Evolutionary conservation across 2,113 vertebrate genomes (phyloP).

Genomic region (Psephotus haematonotus): DNA sequence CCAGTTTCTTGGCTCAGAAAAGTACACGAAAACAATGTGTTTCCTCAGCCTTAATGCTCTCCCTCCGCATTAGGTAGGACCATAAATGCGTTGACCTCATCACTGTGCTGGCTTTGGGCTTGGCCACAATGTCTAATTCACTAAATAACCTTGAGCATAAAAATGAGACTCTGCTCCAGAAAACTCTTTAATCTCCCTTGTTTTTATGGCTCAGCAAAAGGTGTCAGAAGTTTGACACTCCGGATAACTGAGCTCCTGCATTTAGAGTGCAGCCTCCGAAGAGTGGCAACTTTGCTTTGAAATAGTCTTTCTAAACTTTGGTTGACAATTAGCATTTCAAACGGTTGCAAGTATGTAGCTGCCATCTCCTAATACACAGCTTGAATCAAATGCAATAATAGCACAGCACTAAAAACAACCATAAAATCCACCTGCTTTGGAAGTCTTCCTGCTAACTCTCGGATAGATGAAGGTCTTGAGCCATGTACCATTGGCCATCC

Average conservation of each 20-base stretch:
- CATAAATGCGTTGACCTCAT: background rate
- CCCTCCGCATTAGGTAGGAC: accelerated
- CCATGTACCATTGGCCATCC: accelerated
- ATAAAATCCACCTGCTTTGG: background rate
- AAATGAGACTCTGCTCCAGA: conserved; percentile 36
- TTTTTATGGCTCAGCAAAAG: conserved; percentile 51
- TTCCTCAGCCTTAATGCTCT: background rate
- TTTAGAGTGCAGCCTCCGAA: conserved; percentile 49
- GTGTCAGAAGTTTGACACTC: conserved; percentile 54
- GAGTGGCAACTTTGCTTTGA: conserved; percentile 54
- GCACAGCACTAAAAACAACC: background rate
- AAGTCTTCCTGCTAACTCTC: background rate
- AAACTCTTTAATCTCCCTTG: conserved; percentile 58
- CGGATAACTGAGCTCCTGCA: conserved; percentile 50
- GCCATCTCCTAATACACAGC: conserved; percentile 37
- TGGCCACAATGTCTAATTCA: background rate
- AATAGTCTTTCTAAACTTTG: conserved; percentile 58
- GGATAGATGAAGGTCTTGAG: accelerated
- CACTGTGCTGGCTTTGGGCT: background rate
- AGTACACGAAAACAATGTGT: background rate
- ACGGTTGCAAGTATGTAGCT: conserved; percentile 28
- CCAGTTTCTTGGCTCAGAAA: background rate
- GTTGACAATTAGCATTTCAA: conserved; percentile 69
- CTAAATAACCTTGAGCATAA: conserved; percentile 31
- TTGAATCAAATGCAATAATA: background rate